A percentile compares a stretch with the other conserved stretches of the same genome.
Conservation (phyloP, 2,113 vertebrate genomes). For the Apteryx mantelli region DNA sequence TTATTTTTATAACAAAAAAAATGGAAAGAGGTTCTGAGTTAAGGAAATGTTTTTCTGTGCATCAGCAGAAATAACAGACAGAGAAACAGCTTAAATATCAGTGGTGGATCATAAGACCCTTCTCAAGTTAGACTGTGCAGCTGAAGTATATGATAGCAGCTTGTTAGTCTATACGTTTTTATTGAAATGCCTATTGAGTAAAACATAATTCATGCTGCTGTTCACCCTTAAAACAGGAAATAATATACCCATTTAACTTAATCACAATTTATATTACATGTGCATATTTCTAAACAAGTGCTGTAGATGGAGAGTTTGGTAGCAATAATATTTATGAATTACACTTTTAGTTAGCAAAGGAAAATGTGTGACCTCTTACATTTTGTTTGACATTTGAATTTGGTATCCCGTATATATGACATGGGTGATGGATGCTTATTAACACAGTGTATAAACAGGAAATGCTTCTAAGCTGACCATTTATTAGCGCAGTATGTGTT, state of each 20-base stretch:
- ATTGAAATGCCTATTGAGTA: slow-evolving; percentile 76
- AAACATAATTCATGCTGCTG: slow-evolving; percentile 85
- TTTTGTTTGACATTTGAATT: slow-evolving; percentile 88
- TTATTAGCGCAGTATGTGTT: slow-evolving; percentile 78
- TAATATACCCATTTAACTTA: slow-evolving; percentile 87
- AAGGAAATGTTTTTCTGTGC: neutral
- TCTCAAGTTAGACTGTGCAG: slow-evolving; percentile 41
- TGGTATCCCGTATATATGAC: slow-evolving; percentile 82
- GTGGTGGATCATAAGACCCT: slow-evolving; percentile 17
- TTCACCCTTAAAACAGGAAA: slow-evolving; percentile 87
- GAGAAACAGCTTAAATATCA: slow-evolving; percentile 21
- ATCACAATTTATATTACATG: slow-evolving; percentile 89
- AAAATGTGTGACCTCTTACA: slow-evolving; percentile 88
- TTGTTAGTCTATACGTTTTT: slow-evolving; percentile 60
- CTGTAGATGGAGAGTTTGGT: slow-evolving; percentile 86
- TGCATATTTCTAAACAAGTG: slow-evolving; percentile 88
- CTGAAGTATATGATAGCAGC: slow-evolving; percentile 27
- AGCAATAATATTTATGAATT: slow-evolving; percentile 90
- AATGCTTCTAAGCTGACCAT: slow-evolving; percentile 85
- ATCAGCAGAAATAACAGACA: slow-evolving; percentile 31
- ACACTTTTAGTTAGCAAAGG: slow-evolving; percentile 89
- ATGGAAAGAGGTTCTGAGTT: neutral
- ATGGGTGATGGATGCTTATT: slow-evolving; percentile 86
- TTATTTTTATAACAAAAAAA: neutral
- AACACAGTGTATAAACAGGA: slow-evolving; percentile 85